A percentile compares a stretch with the other conserved stretches of the same genome.
phyloP scores from a whole-genome alignment of 2,797 vertebrate species.

The Pyrocephalus nanus region DNA sequence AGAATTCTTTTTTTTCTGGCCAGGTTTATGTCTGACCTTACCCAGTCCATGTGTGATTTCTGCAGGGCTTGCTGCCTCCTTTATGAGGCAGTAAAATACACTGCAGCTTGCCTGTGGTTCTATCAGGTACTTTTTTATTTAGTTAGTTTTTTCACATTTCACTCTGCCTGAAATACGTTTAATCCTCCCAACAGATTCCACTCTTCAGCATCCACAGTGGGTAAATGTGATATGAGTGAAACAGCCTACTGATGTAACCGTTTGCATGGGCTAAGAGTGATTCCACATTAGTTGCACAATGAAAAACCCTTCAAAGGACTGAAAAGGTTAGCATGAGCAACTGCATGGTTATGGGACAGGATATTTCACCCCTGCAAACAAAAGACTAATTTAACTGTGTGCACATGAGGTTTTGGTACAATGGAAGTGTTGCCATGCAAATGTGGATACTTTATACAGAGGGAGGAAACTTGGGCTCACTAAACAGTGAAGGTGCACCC shows the following conservation, averaged over 20 bases:
- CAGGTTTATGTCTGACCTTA: neutral
- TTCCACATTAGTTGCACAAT: neutral
- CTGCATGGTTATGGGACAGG: neutral
- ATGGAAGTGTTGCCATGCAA: neutral
- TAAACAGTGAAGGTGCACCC: neutral
- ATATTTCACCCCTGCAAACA: neutral
- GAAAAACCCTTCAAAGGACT: neutral
- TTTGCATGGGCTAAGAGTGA: neutral
- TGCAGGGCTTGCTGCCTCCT: neutral
- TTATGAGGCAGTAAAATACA: neutral
- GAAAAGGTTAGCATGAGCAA: rapidly evolving
- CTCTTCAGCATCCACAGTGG: neutral
- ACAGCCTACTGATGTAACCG: neutral
- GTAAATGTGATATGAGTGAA: neutral
- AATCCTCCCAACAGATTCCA: neutral
- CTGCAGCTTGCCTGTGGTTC: neutral
- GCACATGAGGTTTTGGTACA: neutral
- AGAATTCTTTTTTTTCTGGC: neutral
- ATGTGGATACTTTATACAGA: neutral
- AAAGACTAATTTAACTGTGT: neutral
- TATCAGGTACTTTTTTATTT: rapidly evolving
- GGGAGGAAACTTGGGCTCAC: rapidly evolving
- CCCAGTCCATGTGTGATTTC: neutral
- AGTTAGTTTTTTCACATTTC: neutral
- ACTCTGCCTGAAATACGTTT: neutral